These are phyloP conservation scores for Serinus canaria DNA, from an alignment of 2,113 vertebrate genomes.

Conservation along the genomic window DNA sequence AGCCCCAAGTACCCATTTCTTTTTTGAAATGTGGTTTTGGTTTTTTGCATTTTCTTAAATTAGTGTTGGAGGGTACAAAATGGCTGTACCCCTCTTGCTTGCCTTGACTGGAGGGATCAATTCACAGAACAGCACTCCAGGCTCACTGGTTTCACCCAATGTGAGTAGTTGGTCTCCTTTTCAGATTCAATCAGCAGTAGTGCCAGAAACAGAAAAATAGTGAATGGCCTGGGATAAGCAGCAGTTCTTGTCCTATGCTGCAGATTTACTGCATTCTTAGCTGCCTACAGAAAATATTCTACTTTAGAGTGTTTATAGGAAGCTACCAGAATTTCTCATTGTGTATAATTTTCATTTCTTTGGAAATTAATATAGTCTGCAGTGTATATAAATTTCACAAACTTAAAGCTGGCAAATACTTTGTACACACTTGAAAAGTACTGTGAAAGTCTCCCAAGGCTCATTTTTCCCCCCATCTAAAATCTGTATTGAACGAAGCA, in stretches of 20 bases:
- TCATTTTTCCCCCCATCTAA: neutral
- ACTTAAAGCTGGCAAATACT: neutral
- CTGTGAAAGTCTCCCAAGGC: neutral
- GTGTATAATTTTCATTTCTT: constrained; percentile 23
- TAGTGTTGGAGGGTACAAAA: neutral
- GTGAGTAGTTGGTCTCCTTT: neutral
- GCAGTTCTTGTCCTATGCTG: neutral
- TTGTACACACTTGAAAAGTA: neutral
- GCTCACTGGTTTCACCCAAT: neutral
- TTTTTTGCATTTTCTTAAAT: neutral
- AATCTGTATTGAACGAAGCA: neutral
- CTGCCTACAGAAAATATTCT: neutral
- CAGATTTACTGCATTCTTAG: neutral
- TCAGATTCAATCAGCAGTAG: neutral
- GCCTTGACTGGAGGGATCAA: neutral
- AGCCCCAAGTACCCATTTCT: neutral
- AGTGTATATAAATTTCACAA: constrained; percentile 11
- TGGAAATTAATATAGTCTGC: constrained; percentile 7
- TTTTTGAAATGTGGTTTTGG: neutral
- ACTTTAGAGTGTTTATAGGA: neutral
- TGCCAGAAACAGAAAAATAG: neutral
- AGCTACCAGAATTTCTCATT: neutral
- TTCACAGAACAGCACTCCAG: neutral
- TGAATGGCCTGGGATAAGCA: neutral
- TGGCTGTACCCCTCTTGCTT: neutral